A percentile compares a stretch with the other conserved stretches of the same genome.
Evolutionary conservation across 2,113 vertebrate genomes (phyloP).

Genomic region (Pantherophis guttatus): DNA sequence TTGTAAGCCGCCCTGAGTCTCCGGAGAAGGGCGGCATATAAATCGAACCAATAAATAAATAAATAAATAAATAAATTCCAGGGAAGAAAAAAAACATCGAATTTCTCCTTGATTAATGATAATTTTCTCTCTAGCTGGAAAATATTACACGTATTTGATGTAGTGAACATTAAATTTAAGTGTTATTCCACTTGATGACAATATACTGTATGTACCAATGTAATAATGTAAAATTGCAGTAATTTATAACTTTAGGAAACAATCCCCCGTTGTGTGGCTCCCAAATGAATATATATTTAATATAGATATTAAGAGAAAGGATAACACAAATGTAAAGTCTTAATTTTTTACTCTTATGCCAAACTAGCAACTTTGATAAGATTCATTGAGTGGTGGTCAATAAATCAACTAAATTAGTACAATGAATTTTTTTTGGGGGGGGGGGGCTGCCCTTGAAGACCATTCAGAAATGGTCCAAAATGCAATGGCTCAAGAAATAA

Average conservation of each 20-base stretch:
- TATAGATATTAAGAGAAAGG: background rate
- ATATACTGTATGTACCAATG: background rate
- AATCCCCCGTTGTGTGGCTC: background rate
- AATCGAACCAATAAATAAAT: too few relatives aligned
- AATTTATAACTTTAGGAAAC: background rate
- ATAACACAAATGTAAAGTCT: background rate
- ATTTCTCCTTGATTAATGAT: background rate
- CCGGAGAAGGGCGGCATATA: too few relatives aligned
- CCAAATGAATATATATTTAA: background rate
- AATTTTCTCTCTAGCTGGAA: background rate
- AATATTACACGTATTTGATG: background rate
- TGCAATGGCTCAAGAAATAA: background rate
- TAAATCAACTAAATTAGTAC: background rate
- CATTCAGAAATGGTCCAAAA: background rate
- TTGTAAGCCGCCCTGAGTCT: too few relatives aligned
- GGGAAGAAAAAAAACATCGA: too few relatives aligned
- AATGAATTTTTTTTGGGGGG: background rate
- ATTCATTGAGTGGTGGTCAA: background rate
- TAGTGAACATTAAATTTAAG: background rate
- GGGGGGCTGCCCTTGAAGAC: background rate
- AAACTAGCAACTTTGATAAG: background rate
- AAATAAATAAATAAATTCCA: background rate
- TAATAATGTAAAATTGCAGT: background rate
- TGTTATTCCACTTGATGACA: background rate
- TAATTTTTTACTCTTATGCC: too few relatives aligned